phyloP scores from a whole-genome alignment of 1,140 invertebrate genomes.

The Temnothorax curvispinosus region DNA sequence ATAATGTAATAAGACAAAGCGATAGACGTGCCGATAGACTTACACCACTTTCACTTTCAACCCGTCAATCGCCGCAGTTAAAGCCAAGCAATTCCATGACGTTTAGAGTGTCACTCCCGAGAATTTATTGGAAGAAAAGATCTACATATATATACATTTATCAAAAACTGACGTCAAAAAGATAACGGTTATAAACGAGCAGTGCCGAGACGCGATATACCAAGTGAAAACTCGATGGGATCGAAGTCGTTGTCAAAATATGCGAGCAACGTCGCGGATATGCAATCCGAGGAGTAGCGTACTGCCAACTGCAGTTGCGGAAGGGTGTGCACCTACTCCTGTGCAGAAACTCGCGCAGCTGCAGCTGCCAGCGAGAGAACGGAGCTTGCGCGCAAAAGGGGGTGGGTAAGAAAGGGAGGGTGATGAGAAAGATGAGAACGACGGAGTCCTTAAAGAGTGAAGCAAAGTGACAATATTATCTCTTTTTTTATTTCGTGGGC shows the following conservation, averaged over 20 bases:
- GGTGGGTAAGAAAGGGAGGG: neutral
- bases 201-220: neutral
- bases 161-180: neutral
- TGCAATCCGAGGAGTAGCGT: slow-evolving; percentile 46
- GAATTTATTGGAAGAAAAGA: neutral
- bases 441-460: slow-evolving; percentile 52
- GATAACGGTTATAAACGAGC: neutral
- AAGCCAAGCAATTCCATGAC: neutral
- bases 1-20: neutral
- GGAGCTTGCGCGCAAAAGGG: slow-evolving; percentile 27
- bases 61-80: slow-evolving; percentile 16
- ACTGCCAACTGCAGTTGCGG: slow-evolving; percentile 70
- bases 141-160: neutral
- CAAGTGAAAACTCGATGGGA: neutral
- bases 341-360: slow-evolving; percentile 69
- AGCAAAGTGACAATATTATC: slow-evolving; percentile 5
- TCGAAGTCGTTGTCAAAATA: neutral
- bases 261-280: neutral
- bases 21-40: neutral
- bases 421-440: slow-evolving; percentile 4
- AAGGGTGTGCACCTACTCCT: slow-evolving; percentile 72
- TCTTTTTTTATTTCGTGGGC: neutral
- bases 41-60: slow-evolving; percentile 44
- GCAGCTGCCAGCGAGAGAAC: slow-evolving; percentile 37
- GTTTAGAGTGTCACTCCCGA: neutral